These are phyloP conservation scores for Enteromius afrohamiltoni DNA, from an alignment of 2,797 vertebrate species.

Conservation along the genomic window DNA sequence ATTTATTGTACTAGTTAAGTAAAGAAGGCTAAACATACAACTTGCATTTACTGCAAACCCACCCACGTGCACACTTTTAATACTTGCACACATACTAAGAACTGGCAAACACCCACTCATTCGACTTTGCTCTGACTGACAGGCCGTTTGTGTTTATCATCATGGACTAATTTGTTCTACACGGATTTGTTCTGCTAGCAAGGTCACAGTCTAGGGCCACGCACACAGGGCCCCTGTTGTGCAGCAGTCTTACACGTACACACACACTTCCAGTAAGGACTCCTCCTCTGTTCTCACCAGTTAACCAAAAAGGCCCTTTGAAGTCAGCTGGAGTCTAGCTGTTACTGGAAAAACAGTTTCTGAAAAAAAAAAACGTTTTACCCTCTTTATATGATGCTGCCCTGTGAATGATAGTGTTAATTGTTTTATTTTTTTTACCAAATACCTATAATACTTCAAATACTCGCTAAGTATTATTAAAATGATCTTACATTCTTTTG, in stretches of 20 bases:
- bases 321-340: slow-evolving; percentile 49
- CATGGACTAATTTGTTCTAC: slow-evolving; percentile 43
- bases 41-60: slow-evolving; percentile 21
- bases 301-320: slow-evolving; percentile 45
- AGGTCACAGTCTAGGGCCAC: slow-evolving; percentile 28
- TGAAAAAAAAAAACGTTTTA: slow-evolving; percentile 20
- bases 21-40: slow-evolving; percentile 34
- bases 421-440: background rate
- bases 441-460: too few species aligned
- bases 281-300: slow-evolving; percentile 47
- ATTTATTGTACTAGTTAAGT: slow-evolving; percentile 35
- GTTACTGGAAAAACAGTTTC: slow-evolving; percentile 42
- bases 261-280: slow-evolving; percentile 55
- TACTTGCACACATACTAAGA: background rate
- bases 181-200: slow-evolving; percentile 42
- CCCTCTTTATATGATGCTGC: background rate
- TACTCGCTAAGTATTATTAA: background rate
- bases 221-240: slow-evolving; percentile 45
- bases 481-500: background rate
- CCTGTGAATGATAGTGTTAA: background rate
- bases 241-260: slow-evolving; percentile 54
- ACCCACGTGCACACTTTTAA: background rate
- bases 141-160: slow-evolving; percentile 37
- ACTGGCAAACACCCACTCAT: slow-evolving; percentile 23
- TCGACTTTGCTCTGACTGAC: slow-evolving; percentile 49